Conservation (phyloP, 2,888 invertebrate species). For the Onchidella celtica region DNA sequence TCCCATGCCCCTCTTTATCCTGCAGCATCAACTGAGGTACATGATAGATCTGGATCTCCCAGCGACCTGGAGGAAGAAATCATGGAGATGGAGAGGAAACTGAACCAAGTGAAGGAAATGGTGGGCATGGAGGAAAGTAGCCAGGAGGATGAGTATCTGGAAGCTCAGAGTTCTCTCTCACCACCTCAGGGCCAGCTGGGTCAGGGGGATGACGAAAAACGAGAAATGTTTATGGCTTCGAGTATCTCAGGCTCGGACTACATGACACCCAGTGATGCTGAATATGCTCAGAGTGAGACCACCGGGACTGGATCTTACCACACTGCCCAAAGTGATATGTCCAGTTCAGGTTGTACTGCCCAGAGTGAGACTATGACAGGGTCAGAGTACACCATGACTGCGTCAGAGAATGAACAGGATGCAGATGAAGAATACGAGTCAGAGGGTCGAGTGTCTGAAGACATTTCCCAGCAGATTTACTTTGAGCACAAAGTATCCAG, state of each 20-base stretch:
- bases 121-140: constrained; percentile 30
- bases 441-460: constrained; percentile 69
- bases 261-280: constrained; percentile 35
- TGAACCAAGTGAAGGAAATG: neutral
- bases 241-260: constrained; percentile 65
- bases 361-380: constrained; percentile 55
- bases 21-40: constrained; percentile 62
- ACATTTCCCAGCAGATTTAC: constrained; percentile 76
- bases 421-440: constrained; percentile 58
- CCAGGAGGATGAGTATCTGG: constrained; percentile 13
- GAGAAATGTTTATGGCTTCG: constrained; percentile 40
- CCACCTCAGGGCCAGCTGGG: constrained; percentile 21
- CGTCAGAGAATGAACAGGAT: constrained; percentile 48
- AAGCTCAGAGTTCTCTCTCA: constrained; percentile 4
- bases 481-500: constrained; percentile 65
- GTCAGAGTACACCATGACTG: constrained; percentile 55
- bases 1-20: constrained; percentile 52
- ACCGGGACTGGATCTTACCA: constrained; percentile 43
- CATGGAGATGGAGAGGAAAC: constrained; percentile 31
- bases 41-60: constrained; percentile 60
- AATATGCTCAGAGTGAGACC: constrained; percentile 36
- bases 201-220: constrained; percentile 54
- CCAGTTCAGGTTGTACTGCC: constrained; percentile 43
- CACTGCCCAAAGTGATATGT: constrained; percentile 42
- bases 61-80: constrained; percentile 58